These are phyloP conservation scores for Potorous gilbertii DNA, from an alignment of 2,797 vertebrate genomes.

Conservation along the genomic window DNA sequence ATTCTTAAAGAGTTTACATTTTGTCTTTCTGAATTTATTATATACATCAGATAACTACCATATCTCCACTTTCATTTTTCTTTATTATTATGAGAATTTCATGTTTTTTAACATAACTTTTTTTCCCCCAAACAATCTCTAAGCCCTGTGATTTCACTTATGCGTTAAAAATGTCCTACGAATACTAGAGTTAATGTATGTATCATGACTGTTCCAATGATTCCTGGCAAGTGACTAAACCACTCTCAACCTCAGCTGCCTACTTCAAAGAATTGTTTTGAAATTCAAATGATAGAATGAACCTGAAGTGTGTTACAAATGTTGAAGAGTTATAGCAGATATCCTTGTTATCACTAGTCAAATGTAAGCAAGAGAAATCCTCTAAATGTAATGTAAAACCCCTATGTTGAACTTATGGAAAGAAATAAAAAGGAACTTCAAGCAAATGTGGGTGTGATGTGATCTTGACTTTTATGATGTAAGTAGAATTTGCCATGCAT, in stretches of 20 bases:
- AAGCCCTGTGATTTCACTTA: neutral
- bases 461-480: neutral
- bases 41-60: conserved; percentile 6
- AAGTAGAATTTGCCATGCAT: neutral
- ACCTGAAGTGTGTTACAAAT: neutral
- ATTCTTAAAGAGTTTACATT: neutral
- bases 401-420: neutral
- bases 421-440: neutral
- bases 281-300: neutral
- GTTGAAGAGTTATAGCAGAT: neutral
- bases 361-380: neutral
- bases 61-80: conserved; percentile 21
- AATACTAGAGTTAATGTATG: neutral
- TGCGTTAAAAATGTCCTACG: neutral
- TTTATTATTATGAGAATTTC: neutral
- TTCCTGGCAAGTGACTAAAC: neutral
- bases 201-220: neutral
- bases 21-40: neutral
- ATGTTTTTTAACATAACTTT: too few relatives aligned
- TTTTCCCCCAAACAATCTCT: neutral
- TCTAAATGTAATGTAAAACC: neutral
- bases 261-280: neutral
- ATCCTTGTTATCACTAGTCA: neutral
- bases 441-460: neutral
- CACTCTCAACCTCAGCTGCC: neutral